These are phyloP conservation scores for Mormyrus hasselquistii DNA, from an alignment of 2,797 vertebrate genomes.

Conservation along the genomic window DNA sequence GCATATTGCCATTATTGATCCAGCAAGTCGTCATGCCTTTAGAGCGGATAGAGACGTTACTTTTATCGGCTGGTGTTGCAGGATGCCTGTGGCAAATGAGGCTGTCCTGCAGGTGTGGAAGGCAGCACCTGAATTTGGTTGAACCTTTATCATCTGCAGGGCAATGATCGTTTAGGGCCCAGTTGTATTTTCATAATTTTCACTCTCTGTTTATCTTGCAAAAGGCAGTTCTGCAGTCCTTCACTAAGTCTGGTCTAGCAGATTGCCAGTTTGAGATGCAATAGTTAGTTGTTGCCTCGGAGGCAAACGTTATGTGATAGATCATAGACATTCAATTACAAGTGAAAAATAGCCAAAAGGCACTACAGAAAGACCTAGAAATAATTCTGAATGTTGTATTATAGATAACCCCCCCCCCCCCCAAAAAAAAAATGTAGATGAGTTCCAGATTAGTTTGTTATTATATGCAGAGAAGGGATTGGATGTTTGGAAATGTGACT, in stretches of 20 bases:
- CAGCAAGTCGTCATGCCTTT: background rate
- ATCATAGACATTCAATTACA: background rate
- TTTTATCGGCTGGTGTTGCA: background rate
- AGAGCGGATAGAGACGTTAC: background rate
- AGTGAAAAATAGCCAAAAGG: background rate
- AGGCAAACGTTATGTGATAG: background rate
- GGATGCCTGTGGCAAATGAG: constrained; percentile 10
- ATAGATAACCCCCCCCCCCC: background rate
- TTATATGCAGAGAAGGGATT: background rate
- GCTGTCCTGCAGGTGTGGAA: constrained; percentile 57
- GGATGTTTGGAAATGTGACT: background rate
- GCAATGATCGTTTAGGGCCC: constrained; percentile 34
- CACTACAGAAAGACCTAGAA: background rate
- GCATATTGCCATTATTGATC: background rate
- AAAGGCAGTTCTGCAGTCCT: background rate
- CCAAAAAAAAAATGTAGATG: background rate
- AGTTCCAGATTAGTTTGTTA: background rate
- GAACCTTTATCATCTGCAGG: constrained; percentile 51
- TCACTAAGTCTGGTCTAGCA: background rate
- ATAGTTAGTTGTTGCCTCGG: background rate
- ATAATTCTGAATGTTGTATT: background rate
- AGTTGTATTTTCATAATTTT: background rate
- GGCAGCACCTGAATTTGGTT: constrained; percentile 41
- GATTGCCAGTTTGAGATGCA: background rate
- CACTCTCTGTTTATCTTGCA: background rate